Evolutionary conservation across 1,140 invertebrate genomes (phyloP), one percentile per base, ranked within the genome.

Genomic region (Eueides isabella): DNA sequence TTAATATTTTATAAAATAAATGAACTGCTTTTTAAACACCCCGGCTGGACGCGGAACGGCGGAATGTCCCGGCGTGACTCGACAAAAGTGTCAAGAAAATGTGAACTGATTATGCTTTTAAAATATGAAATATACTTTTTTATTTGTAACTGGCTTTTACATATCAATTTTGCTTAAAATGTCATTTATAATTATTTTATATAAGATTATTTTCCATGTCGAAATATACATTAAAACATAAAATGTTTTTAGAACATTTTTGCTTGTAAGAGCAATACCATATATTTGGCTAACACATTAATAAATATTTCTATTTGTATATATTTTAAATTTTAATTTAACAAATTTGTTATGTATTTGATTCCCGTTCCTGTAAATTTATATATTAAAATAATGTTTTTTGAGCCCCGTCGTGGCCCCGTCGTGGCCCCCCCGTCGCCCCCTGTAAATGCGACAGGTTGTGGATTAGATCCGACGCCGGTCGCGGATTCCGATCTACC

Each of bases 1-100:
- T 75, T 76, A 80, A 85, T 89, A 88, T 88, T 44, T 44, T 87
- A 86, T 86, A 86, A 85, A 86, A 84, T 89, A 89, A 90, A 89
- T 89, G 81, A 87, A 87, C 81, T 82, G 78, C 80, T 84, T 87
- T 86, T 85, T 85, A 84, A 88, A 85, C 81, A 82, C 81, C 82
- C 83, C 77, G 65, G 72, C 72, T 76, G 77, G 80, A 72, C 80
- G 77, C 19, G 78, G 80, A 83, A 82, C 81, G 81, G 80, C 31
- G 61, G 76, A 77, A 81, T 76, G 77, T 83, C 78, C 68, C 74
- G 61, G 30, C 77, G 80, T 84, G 82, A 88, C 80, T 83, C 72
- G 77, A 77, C 82, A 72, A 76, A 84, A 82, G 73, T 81, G 77
- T 80, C 79, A 81, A 71, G 70, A 83, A 79, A 81, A 72, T 76